Conservation (phyloP, 1,140 invertebrate species). For the Apis laboriosa region DNA sequence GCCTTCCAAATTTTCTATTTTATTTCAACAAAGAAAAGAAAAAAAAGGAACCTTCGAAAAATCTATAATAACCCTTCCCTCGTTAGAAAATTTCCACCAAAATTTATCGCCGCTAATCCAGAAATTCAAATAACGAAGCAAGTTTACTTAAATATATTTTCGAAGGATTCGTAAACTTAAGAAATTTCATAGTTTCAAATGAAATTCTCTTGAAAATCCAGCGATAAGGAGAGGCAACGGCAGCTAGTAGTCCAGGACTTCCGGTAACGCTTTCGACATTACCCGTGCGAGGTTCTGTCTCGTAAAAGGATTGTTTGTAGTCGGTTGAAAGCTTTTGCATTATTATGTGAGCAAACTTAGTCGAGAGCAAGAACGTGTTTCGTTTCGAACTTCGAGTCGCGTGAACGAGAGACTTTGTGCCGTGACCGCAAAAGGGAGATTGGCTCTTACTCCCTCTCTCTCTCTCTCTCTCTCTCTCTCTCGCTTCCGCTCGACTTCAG, state of each 20-base stretch:
- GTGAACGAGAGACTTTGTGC: conserved; percentile 6
- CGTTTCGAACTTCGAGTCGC: conserved; percentile 5
- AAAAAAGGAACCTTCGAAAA: too few relatives aligned
- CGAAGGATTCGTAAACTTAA: neutral
- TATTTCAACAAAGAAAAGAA: too few relatives aligned
- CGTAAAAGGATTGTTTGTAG: conserved; percentile 23
- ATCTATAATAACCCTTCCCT: too few relatives aligned
- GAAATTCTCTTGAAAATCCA: neutral
- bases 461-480: neutral
- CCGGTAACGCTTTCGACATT: conserved; percentile 11
- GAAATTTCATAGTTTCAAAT: neutral
- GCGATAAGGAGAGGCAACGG: neutral
- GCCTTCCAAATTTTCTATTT: too few relatives aligned
- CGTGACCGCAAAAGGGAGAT: conserved; percentile 16
- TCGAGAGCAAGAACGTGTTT: conserved; percentile 16
- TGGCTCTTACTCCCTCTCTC: neutral
- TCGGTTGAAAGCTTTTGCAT: neutral
- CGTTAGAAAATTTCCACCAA: too few relatives aligned
- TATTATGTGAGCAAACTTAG: conserved; percentile 11
- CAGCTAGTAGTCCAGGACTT: neutral
- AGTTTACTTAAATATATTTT: too few relatives aligned
- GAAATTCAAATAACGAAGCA: too few relatives aligned
- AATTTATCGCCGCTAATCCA: too few relatives aligned
- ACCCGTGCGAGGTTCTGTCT: neutral
- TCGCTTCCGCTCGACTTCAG: neutral